These are phyloP conservation scores for Drosophila paranaensis DNA, from an alignment of 2,888 invertebrate genomes.

Conservation along the genomic window DNA sequence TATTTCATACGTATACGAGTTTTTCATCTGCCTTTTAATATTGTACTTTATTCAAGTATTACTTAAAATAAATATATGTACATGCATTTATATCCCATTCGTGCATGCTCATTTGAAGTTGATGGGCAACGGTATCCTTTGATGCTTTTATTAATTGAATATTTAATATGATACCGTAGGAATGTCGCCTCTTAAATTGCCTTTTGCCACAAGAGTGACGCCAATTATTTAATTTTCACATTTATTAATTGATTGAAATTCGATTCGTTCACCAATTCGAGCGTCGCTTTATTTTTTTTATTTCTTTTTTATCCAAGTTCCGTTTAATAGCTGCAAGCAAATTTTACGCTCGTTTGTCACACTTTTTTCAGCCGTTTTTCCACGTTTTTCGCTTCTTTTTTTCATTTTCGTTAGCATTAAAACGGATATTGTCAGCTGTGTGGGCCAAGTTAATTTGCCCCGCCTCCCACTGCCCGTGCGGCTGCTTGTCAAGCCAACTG, in stretches of 20 bases:
- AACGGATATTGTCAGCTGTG: slow-evolving; percentile 55
- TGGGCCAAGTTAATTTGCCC: slow-evolving; percentile 39
- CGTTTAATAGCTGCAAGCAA: slow-evolving; percentile 47
- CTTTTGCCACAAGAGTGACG: slow-evolving; percentile 37
- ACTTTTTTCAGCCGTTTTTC: slow-evolving; percentile 4
- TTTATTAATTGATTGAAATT: slow-evolving; percentile 65
- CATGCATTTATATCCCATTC: background rate
- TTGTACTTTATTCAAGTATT: background rate
- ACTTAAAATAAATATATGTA: background rate
- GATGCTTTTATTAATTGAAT: slow-evolving; percentile 9
- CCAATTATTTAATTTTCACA: slow-evolving; percentile 58
- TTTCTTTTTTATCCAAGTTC: background rate
- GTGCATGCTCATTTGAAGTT: background rate
- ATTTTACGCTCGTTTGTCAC: slow-evolving; percentile 24
- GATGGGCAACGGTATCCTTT: slow-evolving; percentile 8
- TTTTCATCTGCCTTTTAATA: background rate
- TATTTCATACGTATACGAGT: no score
- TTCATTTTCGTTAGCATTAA: slow-evolving; percentile 24
- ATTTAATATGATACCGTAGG: slow-evolving; percentile 5
- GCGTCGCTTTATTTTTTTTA: slow-evolving; percentile 6
- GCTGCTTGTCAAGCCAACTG: slow-evolving; percentile 22
- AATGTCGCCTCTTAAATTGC: slow-evolving; percentile 21
- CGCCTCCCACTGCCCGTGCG: slow-evolving; percentile 24
- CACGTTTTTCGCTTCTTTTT: background rate
- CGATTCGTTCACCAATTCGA: slow-evolving; percentile 31